These are phyloP conservation scores for Drosophila testacea DNA, from an alignment of 2,888 invertebrate species.

Conservation along the genomic window DNA sequence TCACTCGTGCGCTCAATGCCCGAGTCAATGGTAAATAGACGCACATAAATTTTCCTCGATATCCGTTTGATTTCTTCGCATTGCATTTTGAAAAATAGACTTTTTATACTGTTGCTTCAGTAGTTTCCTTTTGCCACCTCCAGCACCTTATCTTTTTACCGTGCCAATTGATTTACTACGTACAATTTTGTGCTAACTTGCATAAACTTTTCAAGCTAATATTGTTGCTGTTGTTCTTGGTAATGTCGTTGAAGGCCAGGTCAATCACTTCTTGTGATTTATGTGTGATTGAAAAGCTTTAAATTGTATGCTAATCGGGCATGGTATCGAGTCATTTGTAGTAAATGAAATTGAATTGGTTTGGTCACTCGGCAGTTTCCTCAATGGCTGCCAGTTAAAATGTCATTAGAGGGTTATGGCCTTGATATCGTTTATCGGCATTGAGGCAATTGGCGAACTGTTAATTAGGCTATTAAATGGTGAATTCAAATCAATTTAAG, in stretches of 20 bases:
- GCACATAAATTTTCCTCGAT: slow-evolving; percentile 71
- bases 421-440: slow-evolving; percentile 26
- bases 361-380: slow-evolving; percentile 41
- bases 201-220: slow-evolving; percentile 23
- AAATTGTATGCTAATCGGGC: slow-evolving; percentile 73
- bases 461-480: neutral
- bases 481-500: neutral
- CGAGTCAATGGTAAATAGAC: slow-evolving; percentile 68
- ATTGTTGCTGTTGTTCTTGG: neutral
- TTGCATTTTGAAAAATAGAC: slow-evolving; percentile 70
- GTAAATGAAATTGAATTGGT: slow-evolving; percentile 43
- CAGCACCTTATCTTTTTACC: neutral
- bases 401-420: slow-evolving; percentile 40
- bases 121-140: neutral
- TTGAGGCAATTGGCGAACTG: neutral
- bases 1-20: slow-evolving; percentile 62
- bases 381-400: slow-evolving; percentile 57
- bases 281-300: slow-evolving; percentile 73
- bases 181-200: slow-evolving; percentile 64
- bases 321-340: slow-evolving; percentile 58
- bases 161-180: slow-evolving; percentile 61
- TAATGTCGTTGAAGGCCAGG: slow-evolving; percentile 3
- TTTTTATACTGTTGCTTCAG: slow-evolving; percentile 61
- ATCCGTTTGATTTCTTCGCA: slow-evolving; percentile 65
- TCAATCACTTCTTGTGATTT: slow-evolving; percentile 61